These are phyloP conservation scores for Corydoras maculifer DNA, from an alignment of 2,113 vertebrate species.

Conservation along the genomic window DNA sequence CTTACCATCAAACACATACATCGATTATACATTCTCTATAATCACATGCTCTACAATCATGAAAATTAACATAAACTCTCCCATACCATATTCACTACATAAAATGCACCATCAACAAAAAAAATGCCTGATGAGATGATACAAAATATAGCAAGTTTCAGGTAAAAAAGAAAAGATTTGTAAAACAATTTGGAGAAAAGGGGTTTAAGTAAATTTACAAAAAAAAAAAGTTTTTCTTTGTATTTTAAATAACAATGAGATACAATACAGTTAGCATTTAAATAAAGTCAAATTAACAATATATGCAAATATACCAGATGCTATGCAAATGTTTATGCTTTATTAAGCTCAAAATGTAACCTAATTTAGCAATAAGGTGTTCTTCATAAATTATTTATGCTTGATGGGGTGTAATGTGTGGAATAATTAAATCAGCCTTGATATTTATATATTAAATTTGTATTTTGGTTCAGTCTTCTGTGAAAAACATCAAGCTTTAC, in stretches of 20 bases:
- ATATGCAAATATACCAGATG: constrained; percentile 33
- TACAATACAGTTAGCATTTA: constrained; percentile 27
- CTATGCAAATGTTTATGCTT: constrained; percentile 27
- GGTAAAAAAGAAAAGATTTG: no score
- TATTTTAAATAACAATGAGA: constrained; percentile 17
- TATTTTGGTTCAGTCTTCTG: no score
- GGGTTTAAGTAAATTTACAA: constrained; percentile 21
- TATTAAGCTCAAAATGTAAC: constrained; percentile 36
- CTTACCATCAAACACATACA: background rate
- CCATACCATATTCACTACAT: background rate
- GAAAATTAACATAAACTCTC: background rate
- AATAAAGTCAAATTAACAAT: constrained; percentile 38
- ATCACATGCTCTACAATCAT: constrained; percentile 12
- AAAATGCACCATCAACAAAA: constrained; percentile 8
- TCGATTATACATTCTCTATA: background rate
- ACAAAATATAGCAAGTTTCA: constrained; percentile 33
- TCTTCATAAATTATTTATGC: constrained; percentile 30
- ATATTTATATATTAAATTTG: constrained; percentile 24
- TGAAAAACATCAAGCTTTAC: no score
- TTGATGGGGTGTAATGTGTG: constrained; percentile 22
- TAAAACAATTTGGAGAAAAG: constrained; percentile 7
- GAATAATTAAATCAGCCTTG: constrained; percentile 39
- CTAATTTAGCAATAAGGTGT: constrained; percentile 41
- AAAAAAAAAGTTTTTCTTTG: background rate
- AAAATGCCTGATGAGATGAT: constrained; percentile 12